These are phyloP conservation scores for Herpetotheres cachinnans DNA, from an alignment of 2,113 vertebrate species.

Conservation along the genomic window DNA sequence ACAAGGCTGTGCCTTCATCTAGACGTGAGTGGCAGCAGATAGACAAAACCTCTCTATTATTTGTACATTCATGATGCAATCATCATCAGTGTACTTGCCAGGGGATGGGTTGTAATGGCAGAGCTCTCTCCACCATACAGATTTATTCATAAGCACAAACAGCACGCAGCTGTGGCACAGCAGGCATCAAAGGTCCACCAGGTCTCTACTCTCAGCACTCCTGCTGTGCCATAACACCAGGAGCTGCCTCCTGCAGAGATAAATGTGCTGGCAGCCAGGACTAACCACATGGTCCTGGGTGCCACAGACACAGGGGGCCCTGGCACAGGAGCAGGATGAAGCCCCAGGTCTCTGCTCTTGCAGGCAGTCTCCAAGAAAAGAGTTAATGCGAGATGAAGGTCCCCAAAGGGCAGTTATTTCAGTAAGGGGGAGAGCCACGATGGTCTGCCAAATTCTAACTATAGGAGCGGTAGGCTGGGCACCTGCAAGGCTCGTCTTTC, in stretches of 20 bases:
- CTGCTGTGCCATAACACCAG: background rate
- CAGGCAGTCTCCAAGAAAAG: background rate
- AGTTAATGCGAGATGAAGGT: background rate
- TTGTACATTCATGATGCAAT: fast-evolving
- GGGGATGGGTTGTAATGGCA: background rate
- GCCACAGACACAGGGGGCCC: fast-evolving
- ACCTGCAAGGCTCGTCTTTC: constrained; percentile 13
- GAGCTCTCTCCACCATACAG: background rate
- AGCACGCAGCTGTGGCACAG: background rate
- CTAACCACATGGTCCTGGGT: background rate
- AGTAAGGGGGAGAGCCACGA: background rate
- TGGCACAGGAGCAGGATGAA: background rate
- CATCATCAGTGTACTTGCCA: fast-evolving
- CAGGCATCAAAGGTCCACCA: background rate
- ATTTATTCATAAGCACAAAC: background rate
- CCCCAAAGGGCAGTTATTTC: constrained; percentile 44
- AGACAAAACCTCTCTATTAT: background rate
- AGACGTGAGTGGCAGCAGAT: fast-evolving
- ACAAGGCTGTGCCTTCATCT: background rate
- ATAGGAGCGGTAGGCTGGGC: constrained; percentile 13
- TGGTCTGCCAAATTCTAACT: constrained; percentile 54
- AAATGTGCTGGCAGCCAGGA: fast-evolving
- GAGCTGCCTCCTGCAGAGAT: background rate
- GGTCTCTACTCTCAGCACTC: background rate
- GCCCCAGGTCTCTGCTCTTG: background rate